Percentiles rank a stretch among this genome's conserved stretches.
Evolutionary conservation across 2,797 vertebrate species (phyloP).

Genomic region (Perodicticus potto): DNA sequence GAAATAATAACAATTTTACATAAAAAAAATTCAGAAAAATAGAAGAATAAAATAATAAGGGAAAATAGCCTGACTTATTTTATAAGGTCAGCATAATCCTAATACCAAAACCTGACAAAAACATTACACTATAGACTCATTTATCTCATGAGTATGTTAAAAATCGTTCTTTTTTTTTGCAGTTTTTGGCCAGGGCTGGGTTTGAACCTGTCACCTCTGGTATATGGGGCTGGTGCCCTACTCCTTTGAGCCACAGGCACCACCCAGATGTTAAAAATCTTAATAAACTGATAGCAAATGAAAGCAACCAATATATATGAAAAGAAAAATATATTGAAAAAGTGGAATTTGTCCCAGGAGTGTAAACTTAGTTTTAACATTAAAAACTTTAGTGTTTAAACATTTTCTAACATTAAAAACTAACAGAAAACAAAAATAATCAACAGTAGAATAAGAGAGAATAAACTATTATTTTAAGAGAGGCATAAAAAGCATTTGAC

Average conservation of each 20-base stretch:
- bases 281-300: not conserved
- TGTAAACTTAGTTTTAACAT: not conserved
- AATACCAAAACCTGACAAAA: not conserved
- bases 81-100: not conserved
- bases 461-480: not conserved
- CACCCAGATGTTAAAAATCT: not conserved
- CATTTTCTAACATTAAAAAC: not conserved
- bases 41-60: not conserved
- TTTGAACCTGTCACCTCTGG: too few species aligned
- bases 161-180: too few species aligned
- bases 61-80: not conserved
- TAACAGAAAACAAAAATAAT: not conserved
- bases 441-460: not conserved
- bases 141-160: not conserved
- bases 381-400: not conserved
- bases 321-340: not conserved
- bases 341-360: not conserved
- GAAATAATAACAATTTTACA: not conserved
- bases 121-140: not conserved
- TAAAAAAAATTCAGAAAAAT: not conserved
- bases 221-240: too few species aligned
- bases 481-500: not conserved
- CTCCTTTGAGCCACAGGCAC: too few species aligned
- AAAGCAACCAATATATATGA: not conserved
- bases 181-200: too few species aligned